A percentile compares a stretch with the other conserved stretches of the same genome.
Evolutionary conservation across 92 coral and sea anemone genomes (phyloP).

Genomic region (Siderastrea radians): DNA sequence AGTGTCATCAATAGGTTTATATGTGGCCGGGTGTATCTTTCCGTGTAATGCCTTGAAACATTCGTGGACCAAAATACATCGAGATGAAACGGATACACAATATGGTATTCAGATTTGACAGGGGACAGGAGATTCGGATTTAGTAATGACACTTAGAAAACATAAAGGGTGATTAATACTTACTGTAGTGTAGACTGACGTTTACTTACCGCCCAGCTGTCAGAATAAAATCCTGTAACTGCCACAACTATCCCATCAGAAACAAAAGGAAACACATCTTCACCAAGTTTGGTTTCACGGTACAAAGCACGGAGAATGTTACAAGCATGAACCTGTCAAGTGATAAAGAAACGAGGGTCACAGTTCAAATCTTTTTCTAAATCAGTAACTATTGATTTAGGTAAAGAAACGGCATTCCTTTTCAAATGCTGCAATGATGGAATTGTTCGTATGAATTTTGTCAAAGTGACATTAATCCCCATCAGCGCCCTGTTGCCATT

Average conservation of each 20-base stretch:
- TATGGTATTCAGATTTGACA: too few relatives aligned
- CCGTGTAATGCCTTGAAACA: too few relatives aligned
- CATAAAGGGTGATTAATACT: not conserved
- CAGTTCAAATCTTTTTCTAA: not conserved
- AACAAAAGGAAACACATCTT: conserved; percentile 92
- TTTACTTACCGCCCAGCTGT: conserved; percentile 96
- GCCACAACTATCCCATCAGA: conserved; percentile 90
- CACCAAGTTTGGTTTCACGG: conserved; percentile 95
- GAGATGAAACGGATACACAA: too few relatives aligned
- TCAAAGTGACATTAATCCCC: too few relatives aligned
- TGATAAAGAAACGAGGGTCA: not conserved
- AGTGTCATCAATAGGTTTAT: too few relatives aligned
- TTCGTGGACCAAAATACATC: too few relatives aligned
- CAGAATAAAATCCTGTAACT: conserved; percentile 88
- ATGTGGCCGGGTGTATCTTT: too few relatives aligned
- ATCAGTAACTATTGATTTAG: too few relatives aligned
- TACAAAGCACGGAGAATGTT: conserved; percentile 93
- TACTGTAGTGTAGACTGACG: not conserved
- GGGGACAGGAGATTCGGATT: too few relatives aligned
- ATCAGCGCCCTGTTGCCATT: too few relatives aligned
- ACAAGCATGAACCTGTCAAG: conserved; percentile 89
- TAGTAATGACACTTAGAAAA: too few relatives aligned
- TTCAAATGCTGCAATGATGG: not conserved
- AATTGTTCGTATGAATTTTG: too few relatives aligned
- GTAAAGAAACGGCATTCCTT: not conserved